Percentiles rank a stretch among this genome's conserved stretches.
These are phyloP conservation scores for Paedocypris sp. DNA, from an alignment of 2,113 vertebrate species.

Conservation along the genomic window DNA sequence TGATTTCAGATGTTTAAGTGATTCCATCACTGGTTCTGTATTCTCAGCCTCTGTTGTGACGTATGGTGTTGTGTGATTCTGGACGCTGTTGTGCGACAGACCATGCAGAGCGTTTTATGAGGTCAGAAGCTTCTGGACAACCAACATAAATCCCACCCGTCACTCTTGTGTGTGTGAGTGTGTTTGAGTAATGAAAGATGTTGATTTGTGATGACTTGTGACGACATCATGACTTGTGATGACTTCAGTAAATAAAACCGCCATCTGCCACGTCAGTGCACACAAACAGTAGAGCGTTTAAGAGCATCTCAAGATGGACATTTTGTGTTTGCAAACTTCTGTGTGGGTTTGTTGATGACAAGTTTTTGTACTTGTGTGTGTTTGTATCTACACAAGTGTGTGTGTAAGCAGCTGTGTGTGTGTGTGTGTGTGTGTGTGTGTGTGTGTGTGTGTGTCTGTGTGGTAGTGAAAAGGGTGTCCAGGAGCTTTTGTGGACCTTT, in stretches of 20 bases:
- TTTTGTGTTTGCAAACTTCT: conserved; percentile 48
- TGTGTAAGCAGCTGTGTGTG: conserved; percentile 31
- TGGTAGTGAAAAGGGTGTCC: conserved; percentile 42
- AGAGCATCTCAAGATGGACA: no score
- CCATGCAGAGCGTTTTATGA: conserved; percentile 75
- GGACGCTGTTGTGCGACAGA: conserved; percentile 50
- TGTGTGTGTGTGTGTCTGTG: conserved; percentile 2
- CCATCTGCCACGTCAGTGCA: conserved; percentile 1
- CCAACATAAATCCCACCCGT: conserved; percentile 94
- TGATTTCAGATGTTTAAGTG: no score
- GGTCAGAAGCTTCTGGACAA: conserved; percentile 84
- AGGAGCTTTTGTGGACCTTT: conserved; percentile 58
- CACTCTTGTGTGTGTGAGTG: conserved; percentile 70
- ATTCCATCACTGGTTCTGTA: no score
- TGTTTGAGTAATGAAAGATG: conserved; percentile 62
- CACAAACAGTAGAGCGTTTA: no score
- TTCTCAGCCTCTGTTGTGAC: no score
- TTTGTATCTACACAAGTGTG: background rate
- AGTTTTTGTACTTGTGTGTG: conserved; percentile 34
- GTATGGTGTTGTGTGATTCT: background rate
- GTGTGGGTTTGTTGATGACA: conserved; percentile 48
- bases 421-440: conserved; percentile 28
- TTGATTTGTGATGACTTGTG: conserved; percentile 85
- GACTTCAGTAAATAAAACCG: conserved; percentile 79
- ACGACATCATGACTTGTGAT: conserved; percentile 77